Percentiles rank a stretch among this genome's conserved stretches.
Evolutionary conservation across 2,888 invertebrate genomes (phyloP).

Genomic region (Metacarcinus magister): DNA sequence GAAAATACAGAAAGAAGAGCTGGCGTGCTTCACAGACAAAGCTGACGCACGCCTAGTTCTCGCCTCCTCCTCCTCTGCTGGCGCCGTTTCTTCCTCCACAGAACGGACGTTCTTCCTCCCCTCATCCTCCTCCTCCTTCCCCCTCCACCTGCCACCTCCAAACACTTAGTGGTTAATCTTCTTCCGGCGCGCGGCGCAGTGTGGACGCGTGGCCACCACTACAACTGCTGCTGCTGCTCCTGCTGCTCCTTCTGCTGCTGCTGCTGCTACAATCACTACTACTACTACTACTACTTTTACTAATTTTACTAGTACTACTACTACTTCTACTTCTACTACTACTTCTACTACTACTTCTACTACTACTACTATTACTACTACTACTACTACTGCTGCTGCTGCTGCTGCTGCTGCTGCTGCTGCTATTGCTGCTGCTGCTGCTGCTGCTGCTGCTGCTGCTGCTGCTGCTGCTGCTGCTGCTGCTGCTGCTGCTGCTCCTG

Average conservation of each 20-base stretch:
- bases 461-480: background rate
- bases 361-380: background rate
- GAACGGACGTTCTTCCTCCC: constrained; percentile 15
- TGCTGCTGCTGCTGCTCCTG: background rate
- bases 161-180: constrained; percentile 41
- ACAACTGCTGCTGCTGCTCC: background rate
- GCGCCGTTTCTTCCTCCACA: background rate
- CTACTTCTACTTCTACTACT: background rate
- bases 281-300: background rate
- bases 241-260: background rate
- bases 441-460: background rate
- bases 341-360: background rate
- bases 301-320: background rate
- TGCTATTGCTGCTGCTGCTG: background rate
- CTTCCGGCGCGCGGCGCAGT: constrained; percentile 3
- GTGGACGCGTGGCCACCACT: constrained; percentile 30
- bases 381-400: background rate
- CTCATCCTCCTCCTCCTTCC: background rate
- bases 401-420: background rate
- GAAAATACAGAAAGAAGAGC: background rate
- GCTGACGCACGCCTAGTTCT: background rate
- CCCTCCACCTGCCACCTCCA: background rate
- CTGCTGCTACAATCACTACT: background rate
- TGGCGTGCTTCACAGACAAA: background rate
- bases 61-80: background rate